Evolutionary conservation across 1,140 invertebrate species (phyloP).

Genomic region (Zelostemma sp.): DNA sequence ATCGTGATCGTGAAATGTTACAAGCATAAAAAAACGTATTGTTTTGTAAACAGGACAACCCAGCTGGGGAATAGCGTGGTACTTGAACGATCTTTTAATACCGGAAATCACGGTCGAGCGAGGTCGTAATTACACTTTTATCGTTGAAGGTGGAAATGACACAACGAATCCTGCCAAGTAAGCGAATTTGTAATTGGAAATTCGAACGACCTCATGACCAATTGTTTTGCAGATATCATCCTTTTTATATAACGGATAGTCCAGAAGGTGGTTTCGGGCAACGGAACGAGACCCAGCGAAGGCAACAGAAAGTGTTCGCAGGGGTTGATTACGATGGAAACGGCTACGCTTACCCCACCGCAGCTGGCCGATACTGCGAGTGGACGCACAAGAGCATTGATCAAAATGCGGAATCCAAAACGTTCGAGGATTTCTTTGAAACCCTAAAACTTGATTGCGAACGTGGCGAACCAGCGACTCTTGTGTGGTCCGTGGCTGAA

Average conservation of each 20-base stretch:
- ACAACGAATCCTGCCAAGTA: constrained; percentile 76
- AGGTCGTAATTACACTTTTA: constrained; percentile 90
- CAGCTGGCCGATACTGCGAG: constrained; percentile 82
- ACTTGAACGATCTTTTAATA: constrained; percentile 91
- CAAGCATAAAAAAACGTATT: background rate
- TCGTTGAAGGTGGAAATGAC: constrained; percentile 84
- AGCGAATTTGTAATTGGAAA: background rate
- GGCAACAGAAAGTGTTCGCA: constrained; percentile 81
- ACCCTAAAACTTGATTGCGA: constrained; percentile 83
- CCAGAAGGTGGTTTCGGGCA: constrained; percentile 86
- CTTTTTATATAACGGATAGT: constrained; percentile 93
- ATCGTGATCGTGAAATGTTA: no score
- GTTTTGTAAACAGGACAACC: constrained; percentile 77
- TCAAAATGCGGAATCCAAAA: constrained; percentile 74
- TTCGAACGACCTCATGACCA: background rate
- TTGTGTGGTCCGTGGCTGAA: constrained; percentile 86
- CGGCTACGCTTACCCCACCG: constrained; percentile 83
- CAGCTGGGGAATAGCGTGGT: constrained; percentile 94
- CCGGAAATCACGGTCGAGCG: constrained; percentile 92
- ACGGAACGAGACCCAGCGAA: constrained; percentile 77
- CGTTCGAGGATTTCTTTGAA: constrained; percentile 82
- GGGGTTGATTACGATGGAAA: constrained; percentile 82
- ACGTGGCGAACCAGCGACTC: constrained; percentile 77
- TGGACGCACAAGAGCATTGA: constrained; percentile 82
- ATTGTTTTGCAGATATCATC: constrained; percentile 80